Conservation (phyloP, 2,113 vertebrate genomes). For the Centropus unirufus region DNA sequence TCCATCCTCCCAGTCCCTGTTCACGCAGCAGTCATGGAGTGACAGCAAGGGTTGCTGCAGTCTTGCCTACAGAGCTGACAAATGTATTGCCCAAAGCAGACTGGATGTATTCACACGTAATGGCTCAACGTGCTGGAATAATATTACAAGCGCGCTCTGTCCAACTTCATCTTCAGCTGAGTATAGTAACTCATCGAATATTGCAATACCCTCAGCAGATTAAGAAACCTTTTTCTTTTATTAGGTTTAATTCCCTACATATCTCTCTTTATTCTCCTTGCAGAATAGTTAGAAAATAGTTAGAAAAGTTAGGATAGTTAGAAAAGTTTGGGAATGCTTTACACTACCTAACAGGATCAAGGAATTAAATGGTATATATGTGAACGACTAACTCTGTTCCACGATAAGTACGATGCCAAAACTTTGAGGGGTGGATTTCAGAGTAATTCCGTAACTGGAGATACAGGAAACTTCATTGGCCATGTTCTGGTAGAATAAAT, state of each 20-base stretch:
- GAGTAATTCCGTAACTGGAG: background rate
- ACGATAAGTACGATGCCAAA: background rate
- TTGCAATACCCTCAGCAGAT: constrained; percentile 14
- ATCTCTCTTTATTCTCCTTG: background rate
- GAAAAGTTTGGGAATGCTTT: constrained; percentile 16
- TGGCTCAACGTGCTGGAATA: background rate
- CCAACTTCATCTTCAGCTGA: background rate
- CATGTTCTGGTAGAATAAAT: background rate
- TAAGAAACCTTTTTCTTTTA: constrained; percentile 35
- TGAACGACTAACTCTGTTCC: background rate
- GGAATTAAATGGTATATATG: background rate
- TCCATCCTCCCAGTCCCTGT: background rate
- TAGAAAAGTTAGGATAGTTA: too few species aligned
- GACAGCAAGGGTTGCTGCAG: background rate
- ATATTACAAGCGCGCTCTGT: background rate
- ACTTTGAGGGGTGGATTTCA: background rate
- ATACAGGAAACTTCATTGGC: background rate
- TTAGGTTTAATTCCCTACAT: background rate
- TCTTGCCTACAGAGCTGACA: background rate
- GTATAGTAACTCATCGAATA: constrained; percentile 18
- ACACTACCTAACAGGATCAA: background rate
- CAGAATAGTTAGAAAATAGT: too few species aligned
- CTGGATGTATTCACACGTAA: background rate
- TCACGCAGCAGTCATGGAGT: background rate
- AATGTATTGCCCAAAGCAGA: background rate